Percentiles rank a stretch among this genome's conserved stretches.
Conservation (phyloP, 2,113 vertebrate genomes). For the Nesospiza acunhae region DNA sequence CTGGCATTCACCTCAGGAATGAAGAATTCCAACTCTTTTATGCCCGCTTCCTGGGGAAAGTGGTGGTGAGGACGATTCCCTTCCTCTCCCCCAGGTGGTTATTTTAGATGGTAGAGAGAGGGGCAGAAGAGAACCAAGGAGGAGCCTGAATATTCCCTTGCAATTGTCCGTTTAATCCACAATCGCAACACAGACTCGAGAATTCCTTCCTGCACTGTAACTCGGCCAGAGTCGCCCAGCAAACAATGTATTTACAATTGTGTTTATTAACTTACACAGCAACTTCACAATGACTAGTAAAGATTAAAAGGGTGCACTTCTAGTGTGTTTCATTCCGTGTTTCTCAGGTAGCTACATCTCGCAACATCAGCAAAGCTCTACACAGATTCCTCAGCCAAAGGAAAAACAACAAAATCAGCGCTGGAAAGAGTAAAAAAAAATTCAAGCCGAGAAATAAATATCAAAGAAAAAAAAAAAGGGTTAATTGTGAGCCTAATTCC, state of each 20-base stretch:
- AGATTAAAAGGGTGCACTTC: conserved; percentile 76
- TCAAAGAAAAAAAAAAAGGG: conserved; percentile 65
- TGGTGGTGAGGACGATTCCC: conserved; percentile 21
- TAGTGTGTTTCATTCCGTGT: conserved; percentile 63
- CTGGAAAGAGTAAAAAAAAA: conserved; percentile 44
- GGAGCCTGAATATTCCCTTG: conserved; percentile 41
- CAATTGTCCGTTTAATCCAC: conserved; percentile 21
- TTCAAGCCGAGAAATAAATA: conserved; percentile 87
- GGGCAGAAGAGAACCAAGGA: conserved; percentile 38
- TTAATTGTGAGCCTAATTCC: conserved; percentile 79
- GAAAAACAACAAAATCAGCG: conserved; percentile 63
- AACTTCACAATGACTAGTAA: conserved; percentile 80
- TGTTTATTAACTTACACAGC: conserved; percentile 78
- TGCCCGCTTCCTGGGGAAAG: conserved; percentile 43
- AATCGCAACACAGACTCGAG: conserved; percentile 53
- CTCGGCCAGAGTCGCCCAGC: conserved; percentile 66
- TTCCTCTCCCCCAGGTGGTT: background rate
- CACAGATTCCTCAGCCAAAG: conserved; percentile 52
- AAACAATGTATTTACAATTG: conserved; percentile 81
- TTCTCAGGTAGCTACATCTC: conserved; percentile 69
- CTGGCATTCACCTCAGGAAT: conserved; percentile 42
- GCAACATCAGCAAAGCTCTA: conserved; percentile 70
- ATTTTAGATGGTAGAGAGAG: conserved; percentile 39
- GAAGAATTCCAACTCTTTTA: background rate
- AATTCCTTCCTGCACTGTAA: conserved; percentile 58